Conservation (phyloP, 2,888 invertebrate genomes). For the Microchrysa polita region DNA sequence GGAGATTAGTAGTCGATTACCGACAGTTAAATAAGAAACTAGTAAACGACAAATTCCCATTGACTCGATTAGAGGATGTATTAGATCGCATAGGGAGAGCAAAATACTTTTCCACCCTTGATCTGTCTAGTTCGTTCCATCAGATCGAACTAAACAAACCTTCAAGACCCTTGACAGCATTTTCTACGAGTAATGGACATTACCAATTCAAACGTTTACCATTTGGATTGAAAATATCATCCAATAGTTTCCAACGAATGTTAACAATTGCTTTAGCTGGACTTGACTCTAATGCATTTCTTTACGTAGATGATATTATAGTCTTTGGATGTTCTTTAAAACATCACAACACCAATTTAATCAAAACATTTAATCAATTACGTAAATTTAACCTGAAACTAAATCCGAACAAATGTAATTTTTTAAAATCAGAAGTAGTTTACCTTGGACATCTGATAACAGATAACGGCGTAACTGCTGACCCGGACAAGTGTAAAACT, state of each 20-base stretch:
- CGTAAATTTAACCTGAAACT: slow-evolving; percentile 41
- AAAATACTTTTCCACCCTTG: slow-evolving; percentile 18
- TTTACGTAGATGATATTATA: not conserved
- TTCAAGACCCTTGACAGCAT: slow-evolving; percentile 5
- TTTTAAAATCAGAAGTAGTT: slow-evolving; percentile 45
- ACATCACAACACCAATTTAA: slow-evolving; percentile 10
- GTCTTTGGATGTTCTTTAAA: not conserved
- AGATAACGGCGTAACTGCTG: slow-evolving; percentile 36
- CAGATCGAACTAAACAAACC: not conserved
- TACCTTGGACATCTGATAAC: slow-evolving; percentile 47
- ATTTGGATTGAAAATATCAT: slow-evolving; percentile 21
- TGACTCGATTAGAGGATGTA: slow-evolving; percentile 8
- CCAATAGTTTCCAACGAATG: slow-evolving; percentile 32
- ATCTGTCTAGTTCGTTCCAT: too few species aligned
- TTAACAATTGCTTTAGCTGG: slow-evolving; percentile 5
- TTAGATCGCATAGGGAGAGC: slow-evolving; percentile 3
- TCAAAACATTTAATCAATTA: not conserved
- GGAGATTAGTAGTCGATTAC: slow-evolving; percentile 14
- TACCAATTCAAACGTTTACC: slow-evolving; percentile 22
- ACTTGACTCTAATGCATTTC: not conserved
- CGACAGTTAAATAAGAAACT: not conserved
- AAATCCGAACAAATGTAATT: slow-evolving; percentile 49
- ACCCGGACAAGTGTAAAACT: slow-evolving; percentile 22
- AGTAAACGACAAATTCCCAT: slow-evolving; percentile 16
- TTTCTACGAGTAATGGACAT: slow-evolving; percentile 6